Conservation (phyloP, 1,140 invertebrate genomes). For the Melanaphis sacchari region DNA sequence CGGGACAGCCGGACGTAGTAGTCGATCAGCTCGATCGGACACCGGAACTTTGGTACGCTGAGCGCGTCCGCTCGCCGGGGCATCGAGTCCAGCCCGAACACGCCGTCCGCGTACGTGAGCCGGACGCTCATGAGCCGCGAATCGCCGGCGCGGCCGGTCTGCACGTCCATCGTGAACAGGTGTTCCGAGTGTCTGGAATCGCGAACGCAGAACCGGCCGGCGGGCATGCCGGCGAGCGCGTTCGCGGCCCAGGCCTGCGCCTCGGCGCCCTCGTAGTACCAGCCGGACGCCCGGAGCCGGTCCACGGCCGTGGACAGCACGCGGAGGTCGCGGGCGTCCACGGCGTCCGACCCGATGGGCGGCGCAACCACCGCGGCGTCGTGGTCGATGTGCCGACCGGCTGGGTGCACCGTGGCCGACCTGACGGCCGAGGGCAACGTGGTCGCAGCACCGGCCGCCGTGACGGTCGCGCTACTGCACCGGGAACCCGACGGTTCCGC, state of each 20-base stretch:
- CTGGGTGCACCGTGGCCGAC: background rate
- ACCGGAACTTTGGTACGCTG: constrained; percentile 22
- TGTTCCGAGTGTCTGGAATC: constrained; percentile 43
- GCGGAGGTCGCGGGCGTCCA: background rate
- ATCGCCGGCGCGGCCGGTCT: background rate
- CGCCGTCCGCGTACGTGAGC: constrained; percentile 44
- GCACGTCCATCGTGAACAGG: constrained; percentile 51
- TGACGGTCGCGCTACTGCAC: background rate
- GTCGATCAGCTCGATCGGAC: constrained; percentile 49
- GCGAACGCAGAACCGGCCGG: constrained; percentile 36
- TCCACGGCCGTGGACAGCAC: constrained; percentile 11
- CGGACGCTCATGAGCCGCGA: background rate
- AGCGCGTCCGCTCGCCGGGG: background rate
- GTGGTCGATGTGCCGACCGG: background rate
- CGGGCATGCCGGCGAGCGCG: constrained; percentile 2
- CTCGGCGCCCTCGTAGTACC: constrained; percentile 44
- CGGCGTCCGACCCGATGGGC: background rate
- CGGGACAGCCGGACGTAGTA: constrained; percentile 49
- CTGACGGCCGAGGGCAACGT: background rate
- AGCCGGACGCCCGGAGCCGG: constrained; percentile 34
- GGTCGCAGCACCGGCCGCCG: background rate
- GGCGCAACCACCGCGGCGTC: no score
- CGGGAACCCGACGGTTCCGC: background rate
- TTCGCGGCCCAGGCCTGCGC: background rate
- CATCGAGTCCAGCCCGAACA: constrained; percentile 45